Conservation (phyloP, 37 sponge, comb jelly and placozoan species). For the Geodia barretti region DNA sequence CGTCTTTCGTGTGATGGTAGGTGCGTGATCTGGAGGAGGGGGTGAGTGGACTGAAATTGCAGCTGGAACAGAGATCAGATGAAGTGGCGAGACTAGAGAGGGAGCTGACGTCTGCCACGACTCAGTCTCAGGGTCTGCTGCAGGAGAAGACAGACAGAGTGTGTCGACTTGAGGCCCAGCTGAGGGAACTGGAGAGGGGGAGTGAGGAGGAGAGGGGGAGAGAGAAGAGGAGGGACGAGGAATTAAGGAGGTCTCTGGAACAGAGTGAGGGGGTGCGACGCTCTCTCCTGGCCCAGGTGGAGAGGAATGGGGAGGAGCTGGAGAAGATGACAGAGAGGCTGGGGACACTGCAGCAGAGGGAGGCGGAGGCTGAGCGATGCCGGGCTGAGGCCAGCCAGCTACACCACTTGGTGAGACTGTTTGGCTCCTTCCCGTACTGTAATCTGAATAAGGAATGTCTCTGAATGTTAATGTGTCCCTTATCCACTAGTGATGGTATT, state of each 20-base stretch:
- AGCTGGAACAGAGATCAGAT: constrained; percentile 37
- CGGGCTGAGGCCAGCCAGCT: neutral
- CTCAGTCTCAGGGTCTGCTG: constrained; percentile 14
- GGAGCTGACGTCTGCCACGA: no score
- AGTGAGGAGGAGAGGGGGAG: neutral
- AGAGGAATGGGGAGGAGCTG: neutral
- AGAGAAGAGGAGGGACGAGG: neutral
- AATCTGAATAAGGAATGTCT: neutral
- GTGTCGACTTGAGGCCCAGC: constrained; percentile 6
- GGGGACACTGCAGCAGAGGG: constrained; percentile 4
- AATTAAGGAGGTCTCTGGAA: constrained; percentile 15
- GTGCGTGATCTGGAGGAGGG: no score
- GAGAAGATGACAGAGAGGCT: constrained; percentile 4
- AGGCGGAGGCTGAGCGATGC: constrained; percentile 1
- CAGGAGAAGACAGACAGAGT: constrained; percentile 4
- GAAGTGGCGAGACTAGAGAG: no score
- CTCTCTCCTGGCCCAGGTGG: constrained; percentile 26
- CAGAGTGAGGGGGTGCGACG: constrained; percentile 33
- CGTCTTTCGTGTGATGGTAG: no score
- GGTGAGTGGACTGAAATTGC: constrained; percentile 13
- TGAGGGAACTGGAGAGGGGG: neutral
- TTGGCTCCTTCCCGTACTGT: neutral
- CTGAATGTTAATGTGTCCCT: neutral
- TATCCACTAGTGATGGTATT: neutral
- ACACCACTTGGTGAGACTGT: neutral